Base-by-base conservation (phyloP, 1,140 invertebrate genomes). In the Cydia splendana region DNA sequence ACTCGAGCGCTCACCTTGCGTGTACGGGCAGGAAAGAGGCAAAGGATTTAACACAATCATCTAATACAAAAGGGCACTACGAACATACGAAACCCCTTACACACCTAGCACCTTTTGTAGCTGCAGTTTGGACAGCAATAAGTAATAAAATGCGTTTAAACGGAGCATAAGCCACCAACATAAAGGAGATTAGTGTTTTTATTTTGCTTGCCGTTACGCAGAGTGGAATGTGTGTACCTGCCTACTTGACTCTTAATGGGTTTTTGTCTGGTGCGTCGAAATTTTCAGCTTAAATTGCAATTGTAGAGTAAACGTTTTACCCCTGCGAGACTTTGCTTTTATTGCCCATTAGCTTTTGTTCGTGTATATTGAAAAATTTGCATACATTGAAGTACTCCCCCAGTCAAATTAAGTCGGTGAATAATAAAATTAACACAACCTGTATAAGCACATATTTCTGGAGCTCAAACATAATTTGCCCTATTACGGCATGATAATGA, bases 61-160 rank as follows among this genome's bases (percentile, higher is more conserved):
- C 57, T 62, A 62, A 62, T 62, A 62, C 57, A 62, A 62, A 62
- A 62, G 57, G 57, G 57, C 57, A 62, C 57, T 24, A 24, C n/a
- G 57, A 57, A 57, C 15, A 20, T 62, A 62, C 57, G 6, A 24
- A 62, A 62, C 18, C 20, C 18, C 20, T 10, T 62, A 24, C 57
- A 62, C 57, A 24, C 57, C 51, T 20, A 62, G 15, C 6, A 24
- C 57, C 57, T 62, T 62, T 24, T 24, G 20, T 9, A 2, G 57
- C 4, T 62, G 20, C 12, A 10, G 20, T 62, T 24, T 10, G 20
- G 20, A 79, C 79, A 83, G 80, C 15, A 57, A 80, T 84, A 84
- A 82, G 79, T 80, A 83, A 85, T 85, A 85, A 83, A 80, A 84
- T 82, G 81, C 81, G 71, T 80, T 78, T 79, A 80, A 80, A 80